Percentiles rank a stretch among this genome's conserved stretches.
phyloP scores from a whole-genome alignment of 2,888 invertebrate species.

The Troides aeacus region DNA sequence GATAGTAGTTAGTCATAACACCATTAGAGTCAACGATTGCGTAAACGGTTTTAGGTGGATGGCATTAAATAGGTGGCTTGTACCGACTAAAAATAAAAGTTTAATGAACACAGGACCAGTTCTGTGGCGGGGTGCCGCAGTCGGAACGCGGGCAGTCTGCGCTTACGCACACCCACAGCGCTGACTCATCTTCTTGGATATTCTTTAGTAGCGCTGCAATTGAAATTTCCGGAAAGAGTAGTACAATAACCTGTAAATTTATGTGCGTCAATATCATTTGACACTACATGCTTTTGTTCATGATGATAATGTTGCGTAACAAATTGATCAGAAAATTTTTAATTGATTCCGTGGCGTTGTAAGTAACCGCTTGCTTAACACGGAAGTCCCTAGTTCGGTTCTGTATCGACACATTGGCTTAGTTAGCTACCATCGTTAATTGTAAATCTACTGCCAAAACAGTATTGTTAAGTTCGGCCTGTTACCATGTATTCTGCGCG shows the following conservation, averaged over 20 bases:
- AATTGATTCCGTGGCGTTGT: too few relatives aligned
- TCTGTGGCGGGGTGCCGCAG: conserved; percentile 43
- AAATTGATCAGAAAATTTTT: too few relatives aligned
- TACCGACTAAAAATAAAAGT: conserved; percentile 54
- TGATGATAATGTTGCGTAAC: neutral
- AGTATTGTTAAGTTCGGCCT: too few relatives aligned
- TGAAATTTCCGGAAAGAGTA: conserved; percentile 29
- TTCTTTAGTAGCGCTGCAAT: conserved; percentile 20
- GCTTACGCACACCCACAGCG: conserved; percentile 26
- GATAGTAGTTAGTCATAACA: neutral
- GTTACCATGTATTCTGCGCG: neutral
- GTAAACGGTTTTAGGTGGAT: conserved; percentile 32
- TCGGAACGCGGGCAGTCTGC: conserved; percentile 29
- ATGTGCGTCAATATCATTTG: conserved; percentile 17
- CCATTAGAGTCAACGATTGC: conserved; percentile 13
- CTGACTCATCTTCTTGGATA: conserved; percentile 31
- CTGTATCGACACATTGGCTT: too few relatives aligned
- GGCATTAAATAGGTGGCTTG: conserved; percentile 32
- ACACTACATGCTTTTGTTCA: neutral
- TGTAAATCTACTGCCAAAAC: too few relatives aligned
- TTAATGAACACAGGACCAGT: conserved; percentile 54
- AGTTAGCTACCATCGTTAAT: too few relatives aligned
- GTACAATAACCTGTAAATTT: conserved; percentile 21
- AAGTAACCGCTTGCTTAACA: too few relatives aligned
- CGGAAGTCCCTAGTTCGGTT: too few relatives aligned